A percentile compares a stretch with the other conserved stretches of the same genome.
These are phyloP conservation scores for Aphis craccivora DNA, from an alignment of 1,140 invertebrate genomes.

Conservation along the genomic window DNA sequence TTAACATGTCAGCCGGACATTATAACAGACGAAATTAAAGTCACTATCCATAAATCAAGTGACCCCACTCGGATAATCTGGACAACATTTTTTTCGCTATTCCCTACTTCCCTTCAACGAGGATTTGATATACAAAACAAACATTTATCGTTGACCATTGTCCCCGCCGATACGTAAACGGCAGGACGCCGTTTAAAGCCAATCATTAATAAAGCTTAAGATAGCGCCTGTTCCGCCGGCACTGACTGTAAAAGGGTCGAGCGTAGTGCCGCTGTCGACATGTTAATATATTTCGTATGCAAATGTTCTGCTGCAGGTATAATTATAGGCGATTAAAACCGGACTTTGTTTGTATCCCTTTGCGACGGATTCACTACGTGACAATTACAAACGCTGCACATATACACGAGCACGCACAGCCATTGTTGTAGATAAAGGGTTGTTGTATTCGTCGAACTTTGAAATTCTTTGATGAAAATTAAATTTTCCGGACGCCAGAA, in stretches of 20 bases:
- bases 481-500: conserved; percentile 14
- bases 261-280: neutral
- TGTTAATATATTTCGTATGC: conserved; percentile 51
- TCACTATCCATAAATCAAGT: conserved; percentile 42
- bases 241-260: neutral
- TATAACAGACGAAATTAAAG: conserved; percentile 24
- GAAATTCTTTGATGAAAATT: conserved; percentile 38
- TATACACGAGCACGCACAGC: neutral
- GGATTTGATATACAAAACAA: conserved; percentile 51
- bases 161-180: neutral
- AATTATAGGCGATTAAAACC: conserved; percentile 48
- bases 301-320: conserved; percentile 49
- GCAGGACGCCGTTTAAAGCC: conserved; percentile 28
- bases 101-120: neutral
- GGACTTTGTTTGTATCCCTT: conserved; percentile 40
- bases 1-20: conserved; percentile 49
- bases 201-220: conserved; percentile 58
- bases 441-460: conserved; percentile 37
- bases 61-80: conserved; percentile 44
- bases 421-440: neutral
- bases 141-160: conserved; percentile 54
- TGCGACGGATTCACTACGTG: conserved; percentile 48
- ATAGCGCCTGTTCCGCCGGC: neutral
- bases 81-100: conserved; percentile 18
- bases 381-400: conserved; percentile 24